phyloP scores from a whole-genome alignment of 2,113 vertebrate species.

The Paralichthys olivaceus region DNA sequence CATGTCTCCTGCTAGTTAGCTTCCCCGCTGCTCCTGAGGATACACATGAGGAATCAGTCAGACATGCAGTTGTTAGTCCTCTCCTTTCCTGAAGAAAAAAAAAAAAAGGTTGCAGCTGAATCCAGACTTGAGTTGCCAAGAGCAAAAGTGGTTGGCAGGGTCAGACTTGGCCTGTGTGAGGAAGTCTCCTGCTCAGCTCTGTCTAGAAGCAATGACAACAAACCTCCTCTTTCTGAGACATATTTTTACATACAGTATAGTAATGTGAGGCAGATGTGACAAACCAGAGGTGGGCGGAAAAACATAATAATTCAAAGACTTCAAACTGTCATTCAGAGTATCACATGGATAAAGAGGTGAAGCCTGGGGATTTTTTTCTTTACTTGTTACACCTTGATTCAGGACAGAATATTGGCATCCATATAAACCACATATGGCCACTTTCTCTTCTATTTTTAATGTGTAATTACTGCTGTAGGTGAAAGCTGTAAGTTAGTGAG shows the following conservation, averaged over 20 bases:
- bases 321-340: not conserved
- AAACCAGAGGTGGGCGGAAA: slow-evolving; percentile 12
- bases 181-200: slow-evolving; percentile 41
- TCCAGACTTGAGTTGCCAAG: slow-evolving; percentile 41
- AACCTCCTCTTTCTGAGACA: slow-evolving; percentile 21
- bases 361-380: not conserved
- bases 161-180: slow-evolving; percentile 17
- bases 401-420: not conserved
- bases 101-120: slow-evolving; percentile 32
- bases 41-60: slow-evolving; percentile 64
- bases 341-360: slow-evolving; percentile 1
- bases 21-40: slow-evolving; percentile 53
- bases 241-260: slow-evolving; percentile 8
- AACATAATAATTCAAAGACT: slow-evolving; percentile 3
- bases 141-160: slow-evolving; percentile 43
- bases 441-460: not conserved
- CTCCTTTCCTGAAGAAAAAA: slow-evolving; percentile 24
- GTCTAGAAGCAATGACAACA: slow-evolving; percentile 50
- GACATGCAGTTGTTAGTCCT: slow-evolving; percentile 46
- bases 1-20: slow-evolving; percentile 47
- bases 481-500: not conserved
- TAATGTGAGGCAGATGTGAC: slow-evolving; percentile 40
- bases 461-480: not conserved
- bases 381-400: not conserved
- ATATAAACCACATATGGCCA: not conserved